Evolutionary conservation across 2,113 vertebrate species (phyloP).

Genomic region (Archilochus colubris): DNA sequence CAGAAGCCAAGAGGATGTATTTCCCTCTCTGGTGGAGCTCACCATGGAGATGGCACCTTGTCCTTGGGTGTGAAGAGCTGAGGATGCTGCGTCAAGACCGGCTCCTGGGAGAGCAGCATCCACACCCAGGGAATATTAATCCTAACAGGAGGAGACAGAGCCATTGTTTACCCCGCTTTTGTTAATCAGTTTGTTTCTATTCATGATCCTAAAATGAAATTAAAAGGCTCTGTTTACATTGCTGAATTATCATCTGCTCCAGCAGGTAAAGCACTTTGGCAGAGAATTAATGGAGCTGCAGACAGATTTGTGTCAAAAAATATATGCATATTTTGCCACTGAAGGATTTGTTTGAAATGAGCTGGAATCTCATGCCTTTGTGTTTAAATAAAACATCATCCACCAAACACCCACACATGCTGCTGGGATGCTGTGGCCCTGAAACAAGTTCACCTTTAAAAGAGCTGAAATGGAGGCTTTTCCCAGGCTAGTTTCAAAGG

Average conservation of each 20-base stretch:
- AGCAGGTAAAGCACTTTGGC: conserved; percentile 60
- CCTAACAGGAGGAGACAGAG: not conserved
- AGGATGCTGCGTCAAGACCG: not conserved
- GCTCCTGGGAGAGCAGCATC: not conserved
- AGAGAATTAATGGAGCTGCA: not conserved
- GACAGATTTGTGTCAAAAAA: conserved; percentile 50
- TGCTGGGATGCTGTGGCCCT: conserved; percentile 26
- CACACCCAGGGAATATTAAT: not conserved
- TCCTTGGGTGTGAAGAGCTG: not conserved
- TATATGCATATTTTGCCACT: conserved; percentile 58
- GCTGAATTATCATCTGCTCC: conserved; percentile 29
- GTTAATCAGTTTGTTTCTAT: conserved; percentile 70
- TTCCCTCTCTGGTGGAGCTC: not conserved
- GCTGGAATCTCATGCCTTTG: conserved; percentile 47
- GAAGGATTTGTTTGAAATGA: conserved; percentile 35
- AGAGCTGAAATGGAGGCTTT: conserved; percentile 43
- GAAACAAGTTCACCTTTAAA: conserved; percentile 49
- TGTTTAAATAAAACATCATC: conserved; percentile 68
- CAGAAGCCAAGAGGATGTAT: too few species aligned
- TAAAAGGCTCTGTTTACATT: conserved; percentile 56
- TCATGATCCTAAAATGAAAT: conserved; percentile 60
- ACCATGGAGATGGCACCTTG: not conserved
- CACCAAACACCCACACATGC: conserved; percentile 17
- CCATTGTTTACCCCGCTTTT: conserved; percentile 56
- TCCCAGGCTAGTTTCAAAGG: not conserved